phyloP scores from a whole-genome alignment of 2,797 vertebrate genomes.

The Vultur gryphus region DNA sequence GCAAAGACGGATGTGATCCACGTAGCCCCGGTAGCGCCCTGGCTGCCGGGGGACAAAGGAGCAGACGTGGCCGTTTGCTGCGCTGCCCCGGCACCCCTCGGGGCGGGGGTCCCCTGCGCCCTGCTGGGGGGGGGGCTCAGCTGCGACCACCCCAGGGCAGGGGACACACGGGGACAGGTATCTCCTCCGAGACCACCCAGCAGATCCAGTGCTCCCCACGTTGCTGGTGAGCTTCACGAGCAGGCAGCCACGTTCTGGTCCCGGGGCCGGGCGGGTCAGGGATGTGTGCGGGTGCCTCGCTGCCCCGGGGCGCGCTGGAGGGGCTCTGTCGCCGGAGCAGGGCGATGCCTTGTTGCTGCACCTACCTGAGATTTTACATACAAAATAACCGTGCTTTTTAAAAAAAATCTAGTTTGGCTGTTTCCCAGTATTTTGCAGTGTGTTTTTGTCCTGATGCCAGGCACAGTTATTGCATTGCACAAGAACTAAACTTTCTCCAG shows the following conservation, averaged over 20 bases:
- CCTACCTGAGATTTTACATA: background rate
- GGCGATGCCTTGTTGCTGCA: background rate
- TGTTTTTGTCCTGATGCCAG: background rate
- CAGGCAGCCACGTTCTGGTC: background rate
- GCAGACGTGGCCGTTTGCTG: background rate
- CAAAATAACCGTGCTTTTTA: no score
- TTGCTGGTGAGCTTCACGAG: background rate
- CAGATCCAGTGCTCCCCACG: fast-evolving
- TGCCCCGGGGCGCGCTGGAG: background rate
- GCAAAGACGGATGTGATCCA: background rate
- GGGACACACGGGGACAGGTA: background rate
- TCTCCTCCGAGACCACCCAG: background rate
- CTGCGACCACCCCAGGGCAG: background rate
- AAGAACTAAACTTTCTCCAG: background rate
- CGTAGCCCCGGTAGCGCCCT: background rate
- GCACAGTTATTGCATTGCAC: background rate
- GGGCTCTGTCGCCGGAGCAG: background rate
- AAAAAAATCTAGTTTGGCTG: background rate
- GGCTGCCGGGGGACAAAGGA: background rate
- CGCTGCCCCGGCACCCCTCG: background rate
- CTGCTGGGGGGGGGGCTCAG: no score
- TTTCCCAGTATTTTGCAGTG: background rate
- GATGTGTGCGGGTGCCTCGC: fast-evolving
- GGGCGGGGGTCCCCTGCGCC: background rate
- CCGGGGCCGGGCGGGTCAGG: no score